Conservation (phyloP, 2,888 invertebrate species). For the Endomychus coccineus region DNA sequence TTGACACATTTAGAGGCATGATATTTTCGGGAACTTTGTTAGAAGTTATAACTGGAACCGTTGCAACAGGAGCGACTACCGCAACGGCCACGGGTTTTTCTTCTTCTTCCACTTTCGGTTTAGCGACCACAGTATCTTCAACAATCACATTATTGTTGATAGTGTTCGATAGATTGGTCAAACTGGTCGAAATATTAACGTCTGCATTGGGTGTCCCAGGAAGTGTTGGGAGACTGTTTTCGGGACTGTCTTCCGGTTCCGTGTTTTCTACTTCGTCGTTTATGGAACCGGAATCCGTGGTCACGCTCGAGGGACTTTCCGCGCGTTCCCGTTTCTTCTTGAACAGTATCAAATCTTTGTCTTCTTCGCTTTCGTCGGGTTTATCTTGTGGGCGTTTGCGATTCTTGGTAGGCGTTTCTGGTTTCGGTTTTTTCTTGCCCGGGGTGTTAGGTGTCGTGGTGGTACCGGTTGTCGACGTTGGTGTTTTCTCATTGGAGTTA, state of each 20-base stretch:
- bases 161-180: constrained; percentile 12
- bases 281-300: constrained; percentile 77
- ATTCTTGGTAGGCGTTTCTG: constrained; percentile 48
- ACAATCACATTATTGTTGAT: constrained; percentile 16
- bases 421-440: constrained; percentile 43
- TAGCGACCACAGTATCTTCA: constrained; percentile 10
- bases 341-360: constrained; percentile 44
- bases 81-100: constrained; percentile 35
- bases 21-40: constrained; percentile 23
- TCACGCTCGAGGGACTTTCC: constrained; percentile 73
- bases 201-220: constrained; percentile 2
- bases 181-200: constrained; percentile 2
- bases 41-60: constrained; percentile 30
- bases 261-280: constrained; percentile 55
- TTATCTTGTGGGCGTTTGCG: constrained; percentile 48
- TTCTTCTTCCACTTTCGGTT: constrained; percentile 6
- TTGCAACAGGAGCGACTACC: constrained; percentile 25
- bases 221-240: constrained; percentile 39
- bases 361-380: constrained; percentile 41
- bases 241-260: constrained; percentile 38
- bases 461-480: no score
- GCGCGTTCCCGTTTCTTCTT: constrained; percentile 47
- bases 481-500: constrained; percentile 17
- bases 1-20: constrained; percentile 41
- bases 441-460: constrained; percentile 30